These are phyloP conservation scores for Criorhina ranunculi DNA, from an alignment of 2,888 invertebrate species.

Conservation along the genomic window DNA sequence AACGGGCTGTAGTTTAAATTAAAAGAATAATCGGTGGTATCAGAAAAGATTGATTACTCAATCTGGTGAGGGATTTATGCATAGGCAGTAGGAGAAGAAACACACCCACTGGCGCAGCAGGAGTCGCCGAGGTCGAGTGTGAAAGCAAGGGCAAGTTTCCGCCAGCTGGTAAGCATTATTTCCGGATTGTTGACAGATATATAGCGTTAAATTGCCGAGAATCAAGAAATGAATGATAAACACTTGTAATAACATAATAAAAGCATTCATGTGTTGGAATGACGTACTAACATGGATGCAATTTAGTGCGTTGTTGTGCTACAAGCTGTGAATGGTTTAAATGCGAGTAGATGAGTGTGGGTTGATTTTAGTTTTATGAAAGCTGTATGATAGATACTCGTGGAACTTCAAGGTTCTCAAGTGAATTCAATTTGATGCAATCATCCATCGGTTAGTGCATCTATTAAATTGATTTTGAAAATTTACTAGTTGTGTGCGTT, in stretches of 20 bases:
- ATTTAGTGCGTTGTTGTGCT: conserved; percentile 11
- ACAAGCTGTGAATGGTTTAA: neutral
- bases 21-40: conserved; percentile 72
- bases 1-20: conserved; percentile 76
- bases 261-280: conserved; percentile 7
- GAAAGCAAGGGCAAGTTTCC: conserved; percentile 46
- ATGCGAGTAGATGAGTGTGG: neutral
- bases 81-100: conserved; percentile 22
- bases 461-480: no score
- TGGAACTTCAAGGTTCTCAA: neutral
- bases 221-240: conserved; percentile 43
- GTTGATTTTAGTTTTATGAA: neutral
- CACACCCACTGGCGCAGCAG: conserved; percentile 26
- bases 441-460: neutral
- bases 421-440: neutral
- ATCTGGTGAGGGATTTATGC: conserved; percentile 73
- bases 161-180: conserved; percentile 67
- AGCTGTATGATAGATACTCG: neutral
- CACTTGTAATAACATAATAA: conserved; percentile 61
- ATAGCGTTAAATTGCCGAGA: conserved; percentile 66
- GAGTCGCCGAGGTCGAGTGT: conserved; percentile 15
- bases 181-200: conserved; percentile 65
- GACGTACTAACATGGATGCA: conserved; percentile 14
- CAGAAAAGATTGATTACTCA: conserved; percentile 73
- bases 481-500: no score